Percentiles rank a stretch among this genome's conserved stretches.
Evolutionary conservation across 1,140 invertebrate species (phyloP).

Genomic region (Proales similis): DNA sequence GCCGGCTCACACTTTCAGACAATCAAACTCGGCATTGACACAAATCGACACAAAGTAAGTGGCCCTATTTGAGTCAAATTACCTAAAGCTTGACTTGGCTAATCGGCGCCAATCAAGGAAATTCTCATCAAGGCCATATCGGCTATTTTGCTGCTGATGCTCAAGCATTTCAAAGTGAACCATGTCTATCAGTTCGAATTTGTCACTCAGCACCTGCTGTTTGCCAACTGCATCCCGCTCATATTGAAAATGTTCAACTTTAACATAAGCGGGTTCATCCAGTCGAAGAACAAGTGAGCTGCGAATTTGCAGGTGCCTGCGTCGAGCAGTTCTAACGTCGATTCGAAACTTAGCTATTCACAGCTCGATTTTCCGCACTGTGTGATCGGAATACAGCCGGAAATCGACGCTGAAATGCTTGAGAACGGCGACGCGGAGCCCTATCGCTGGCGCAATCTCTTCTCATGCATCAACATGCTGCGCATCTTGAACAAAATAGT

Average conservation of each 20-base stretch:
- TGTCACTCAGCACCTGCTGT: constrained; percentile 95
- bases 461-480: constrained; percentile 92
- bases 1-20: constrained; percentile 89
- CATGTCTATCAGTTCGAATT: constrained; percentile 97
- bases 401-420: constrained; percentile 82
- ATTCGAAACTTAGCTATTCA: constrained; percentile 64
- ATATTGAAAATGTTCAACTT: constrained; percentile 99
- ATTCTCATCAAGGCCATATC: constrained; percentile 97
- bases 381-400: constrained; percentile 88
- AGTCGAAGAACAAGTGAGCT: constrained; percentile 72
- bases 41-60: constrained; percentile 78
- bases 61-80: constrained; percentile 31
- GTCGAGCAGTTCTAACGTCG: constrained; percentile 14
- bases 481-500: constrained; percentile 95
- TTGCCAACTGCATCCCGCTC: constrained; percentile 97
- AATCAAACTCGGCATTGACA: constrained; percentile 90
- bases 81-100: neutral
- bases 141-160: constrained; percentile 77
- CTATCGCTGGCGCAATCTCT: constrained; percentile 95
- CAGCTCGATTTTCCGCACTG: constrained; percentile 90
- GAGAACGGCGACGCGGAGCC: constrained; percentile 74
- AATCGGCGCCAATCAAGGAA: constrained; percentile 56
- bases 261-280: constrained; percentile 88
- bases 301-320: neutral
- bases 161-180: constrained; percentile 99